Percentiles rank a stretch among this genome's conserved stretches.
These are phyloP conservation scores for Meda fulgida DNA, from an alignment of 2,797 vertebrate species.

Conservation along the genomic window DNA sequence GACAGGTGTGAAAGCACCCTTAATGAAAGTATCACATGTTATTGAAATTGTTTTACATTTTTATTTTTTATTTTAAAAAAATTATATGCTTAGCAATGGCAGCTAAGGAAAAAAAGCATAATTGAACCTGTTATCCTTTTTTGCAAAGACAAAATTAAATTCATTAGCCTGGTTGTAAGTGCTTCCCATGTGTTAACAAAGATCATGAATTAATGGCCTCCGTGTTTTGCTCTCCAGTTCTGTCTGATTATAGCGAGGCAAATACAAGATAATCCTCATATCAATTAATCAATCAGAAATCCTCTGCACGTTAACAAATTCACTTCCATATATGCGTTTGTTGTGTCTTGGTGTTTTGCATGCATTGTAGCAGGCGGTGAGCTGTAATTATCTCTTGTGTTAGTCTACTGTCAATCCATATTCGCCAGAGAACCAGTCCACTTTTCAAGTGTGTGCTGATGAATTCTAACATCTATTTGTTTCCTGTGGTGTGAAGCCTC, in stretches of 20 bases:
- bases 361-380: slow-evolving; percentile 6
- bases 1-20: no score
- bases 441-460: slow-evolving; percentile 23
- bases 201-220: slow-evolving; percentile 4
- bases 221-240: slow-evolving; percentile 3
- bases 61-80: neutral
- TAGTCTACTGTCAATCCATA: slow-evolving; percentile 12
- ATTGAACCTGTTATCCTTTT: slow-evolving; percentile 3
- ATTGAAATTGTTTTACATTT: neutral
- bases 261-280: slow-evolving; percentile 35
- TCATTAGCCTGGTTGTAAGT: slow-evolving; percentile 12
- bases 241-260: slow-evolving; percentile 24
- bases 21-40: neutral
- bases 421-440: neutral
- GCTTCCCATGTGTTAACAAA: neutral
- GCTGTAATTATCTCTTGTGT: slow-evolving; percentile 11
- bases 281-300: slow-evolving; percentile 37
- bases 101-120: neutral
- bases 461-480: slow-evolving; percentile 23
- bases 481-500: slow-evolving; percentile 16
- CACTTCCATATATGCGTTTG: neutral
- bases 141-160: neutral
- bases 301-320: slow-evolving; percentile 1
- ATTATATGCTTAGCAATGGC: neutral
- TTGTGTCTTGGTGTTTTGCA: neutral